Base-by-base conservation (phyloP, 2,797 vertebrate genomes). In the Gadopsis marmoratus region DNA sequence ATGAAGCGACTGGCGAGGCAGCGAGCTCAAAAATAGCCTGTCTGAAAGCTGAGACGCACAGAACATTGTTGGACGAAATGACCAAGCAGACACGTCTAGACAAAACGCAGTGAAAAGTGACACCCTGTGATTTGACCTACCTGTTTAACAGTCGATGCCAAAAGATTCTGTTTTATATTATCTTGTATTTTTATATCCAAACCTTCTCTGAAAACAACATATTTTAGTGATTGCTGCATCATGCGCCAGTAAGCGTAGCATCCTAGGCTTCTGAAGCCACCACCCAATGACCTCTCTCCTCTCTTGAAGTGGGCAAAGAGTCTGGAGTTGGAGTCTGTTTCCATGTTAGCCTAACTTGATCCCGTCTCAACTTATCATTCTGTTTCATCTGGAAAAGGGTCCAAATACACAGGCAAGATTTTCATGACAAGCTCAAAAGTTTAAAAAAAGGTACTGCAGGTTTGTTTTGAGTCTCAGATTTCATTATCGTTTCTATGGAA, bases 1-100 rank as follows among this genome's bases (percentile, higher is more conserved):
- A 96, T 98, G 96, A 97, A 91, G 43, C 93, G 94, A 33, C 93
- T 98, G 66, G 91, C 93, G 0, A 93, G 82, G 66, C 95, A 94
- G 79, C 94, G 94, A 0, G 76, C 84, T 39, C 91, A 13, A 37
- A 96, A 95, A 76, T 96, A 95, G 16, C 48, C 61, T 19, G 26
- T 71, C 41, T 65, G 39, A 61, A 70, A 69, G 39, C 63, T 61
- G 54, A 74, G 59, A 68, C 2, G 2, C 31, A 31, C 19, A 31
- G 59, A 77, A 69, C 4, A 17, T 11, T 2, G 26, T 21, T 0
- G 53, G 35, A 71, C 31, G 62, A 71, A 72, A 76, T 11, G 41
- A 48, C 53, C 13, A 23, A 12, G 56, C 60, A 63, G 0, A 51
- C 37, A 85, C 64, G 59, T 54, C 0, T 53, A 60, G 60, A 50